A percentile compares a stretch with the other conserved stretches of the same genome.
Evolutionary conservation across 2,888 invertebrate species (phyloP).

Genomic region (Lissonota sp.): DNA sequence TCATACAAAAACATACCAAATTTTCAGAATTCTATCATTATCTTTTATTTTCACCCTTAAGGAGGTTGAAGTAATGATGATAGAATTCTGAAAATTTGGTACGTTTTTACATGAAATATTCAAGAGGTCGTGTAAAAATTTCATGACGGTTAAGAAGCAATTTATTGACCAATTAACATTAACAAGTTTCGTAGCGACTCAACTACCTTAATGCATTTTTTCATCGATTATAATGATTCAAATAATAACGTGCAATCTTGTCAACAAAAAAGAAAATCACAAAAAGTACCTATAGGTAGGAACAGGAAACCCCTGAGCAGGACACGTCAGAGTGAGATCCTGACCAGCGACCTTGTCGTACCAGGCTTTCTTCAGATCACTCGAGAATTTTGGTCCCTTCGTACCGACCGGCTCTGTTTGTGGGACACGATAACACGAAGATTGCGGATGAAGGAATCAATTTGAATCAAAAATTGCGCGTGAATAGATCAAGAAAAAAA

Average conservation of each 20-base stretch:
- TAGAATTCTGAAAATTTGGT: no score
- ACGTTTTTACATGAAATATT: no score
- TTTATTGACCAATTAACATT: no score
- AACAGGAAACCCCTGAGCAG: conserved; percentile 88
- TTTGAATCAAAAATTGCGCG: background rate
- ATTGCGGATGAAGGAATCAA: background rate
- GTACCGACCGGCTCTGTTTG: conserved; percentile 84
- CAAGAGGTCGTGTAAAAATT: no score
- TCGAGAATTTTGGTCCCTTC: conserved; percentile 87
- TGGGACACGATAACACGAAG: conserved; percentile 8
- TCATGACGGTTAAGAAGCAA: no score
- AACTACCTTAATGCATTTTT: background rate
- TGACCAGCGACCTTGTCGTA: conserved; percentile 85
- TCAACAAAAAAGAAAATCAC: background rate
- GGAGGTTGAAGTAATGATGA: no score
- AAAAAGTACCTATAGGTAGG: conserved; percentile 77
- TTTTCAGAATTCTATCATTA: no score
- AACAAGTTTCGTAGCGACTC: no score
- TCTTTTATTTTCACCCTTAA: no score
- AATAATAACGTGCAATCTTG: background rate
- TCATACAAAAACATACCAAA: no score
- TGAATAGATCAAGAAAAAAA: background rate
- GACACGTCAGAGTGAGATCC: conserved; percentile 87
- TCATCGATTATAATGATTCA: background rate
- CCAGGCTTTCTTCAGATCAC: conserved; percentile 86